These are phyloP conservation scores for Urocitellus parryii DNA, from an alignment of 2,113 vertebrate species.

Conservation along the genomic window DNA sequence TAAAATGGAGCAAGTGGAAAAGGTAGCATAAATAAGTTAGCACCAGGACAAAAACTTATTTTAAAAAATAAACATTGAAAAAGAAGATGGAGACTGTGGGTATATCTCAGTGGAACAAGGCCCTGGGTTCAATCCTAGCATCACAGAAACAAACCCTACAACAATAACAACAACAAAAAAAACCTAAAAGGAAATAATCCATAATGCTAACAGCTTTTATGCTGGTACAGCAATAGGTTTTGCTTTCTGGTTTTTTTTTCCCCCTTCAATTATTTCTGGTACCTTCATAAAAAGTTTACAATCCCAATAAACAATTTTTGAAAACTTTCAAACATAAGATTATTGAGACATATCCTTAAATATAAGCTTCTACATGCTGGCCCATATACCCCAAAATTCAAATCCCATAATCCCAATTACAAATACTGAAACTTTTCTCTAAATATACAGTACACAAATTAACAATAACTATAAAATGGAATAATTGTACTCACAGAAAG, in stretches of 20 bases:
- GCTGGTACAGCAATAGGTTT: background rate
- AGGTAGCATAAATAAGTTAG: background rate
- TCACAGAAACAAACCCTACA: background rate
- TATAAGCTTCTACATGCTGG: background rate
- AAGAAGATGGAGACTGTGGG: background rate
- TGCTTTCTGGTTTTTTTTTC: background rate
- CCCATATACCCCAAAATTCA: slow-evolving; percentile 49
- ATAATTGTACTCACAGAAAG: slow-evolving; percentile 93
- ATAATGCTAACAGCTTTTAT: background rate
- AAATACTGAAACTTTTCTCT: background rate
- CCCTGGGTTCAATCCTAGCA: background rate
- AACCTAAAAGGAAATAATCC: background rate
- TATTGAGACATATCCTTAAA: background rate
- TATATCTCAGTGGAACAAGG: background rate
- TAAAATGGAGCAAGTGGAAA: background rate
- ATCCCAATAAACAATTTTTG: background rate
- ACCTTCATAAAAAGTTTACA: background rate
- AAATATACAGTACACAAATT: background rate
- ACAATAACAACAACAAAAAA: background rate
- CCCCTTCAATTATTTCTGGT: background rate
- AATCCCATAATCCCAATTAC: background rate
- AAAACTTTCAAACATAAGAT: slow-evolving; percentile 8
- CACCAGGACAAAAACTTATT: background rate
- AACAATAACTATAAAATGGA: slow-evolving; percentile 28
- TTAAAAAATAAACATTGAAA: background rate